Evolutionary conservation across 2,797 vertebrate species (phyloP).

Genomic region (Xenopus petersii): DNA sequence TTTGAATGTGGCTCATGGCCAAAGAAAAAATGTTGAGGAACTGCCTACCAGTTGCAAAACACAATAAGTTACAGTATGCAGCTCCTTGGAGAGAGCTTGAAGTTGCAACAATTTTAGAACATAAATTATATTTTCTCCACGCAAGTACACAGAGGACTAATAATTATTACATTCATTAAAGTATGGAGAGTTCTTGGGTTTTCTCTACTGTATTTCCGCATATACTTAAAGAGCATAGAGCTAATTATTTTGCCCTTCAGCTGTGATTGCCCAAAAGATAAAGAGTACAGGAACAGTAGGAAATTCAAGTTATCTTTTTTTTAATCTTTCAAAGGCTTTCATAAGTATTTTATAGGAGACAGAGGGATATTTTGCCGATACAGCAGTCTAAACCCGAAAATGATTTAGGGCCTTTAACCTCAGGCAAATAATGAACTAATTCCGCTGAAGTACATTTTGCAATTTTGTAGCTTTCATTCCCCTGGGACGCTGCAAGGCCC

Average conservation of each 20-base stretch:
- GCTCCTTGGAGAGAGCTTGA: too few relatives aligned
- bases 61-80: too few relatives aligned
- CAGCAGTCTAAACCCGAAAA: slow-evolving; percentile 7
- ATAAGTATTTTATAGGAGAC: not conserved
- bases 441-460: too few relatives aligned
- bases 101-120: too few relatives aligned
- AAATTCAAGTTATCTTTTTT: slow-evolving; percentile 14
- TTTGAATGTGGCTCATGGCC: too few relatives aligned
- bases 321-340: not conserved
- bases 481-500: too few relatives aligned
- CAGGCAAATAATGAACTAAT: too few relatives aligned
- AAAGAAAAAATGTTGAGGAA: too few relatives aligned
- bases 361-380: not conserved
- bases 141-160: not conserved
- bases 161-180: slow-evolving; percentile 40
- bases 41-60: too few relatives aligned
- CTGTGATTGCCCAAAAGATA: slow-evolving; percentile 20
- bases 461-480: too few relatives aligned
- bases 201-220: slow-evolving; percentile 8
- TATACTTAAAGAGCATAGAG: slow-evolving; percentile 19
- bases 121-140: not conserved
- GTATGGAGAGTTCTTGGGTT: slow-evolving; percentile 15
- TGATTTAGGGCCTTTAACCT: not conserved
- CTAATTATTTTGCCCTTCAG: slow-evolving; percentile 24
- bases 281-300: not conserved